These are phyloP conservation scores for pig (Sus scrofa) DNA, from an alignment of 2,113 vertebrate genomes.

Conservation along the genomic window DNA sequence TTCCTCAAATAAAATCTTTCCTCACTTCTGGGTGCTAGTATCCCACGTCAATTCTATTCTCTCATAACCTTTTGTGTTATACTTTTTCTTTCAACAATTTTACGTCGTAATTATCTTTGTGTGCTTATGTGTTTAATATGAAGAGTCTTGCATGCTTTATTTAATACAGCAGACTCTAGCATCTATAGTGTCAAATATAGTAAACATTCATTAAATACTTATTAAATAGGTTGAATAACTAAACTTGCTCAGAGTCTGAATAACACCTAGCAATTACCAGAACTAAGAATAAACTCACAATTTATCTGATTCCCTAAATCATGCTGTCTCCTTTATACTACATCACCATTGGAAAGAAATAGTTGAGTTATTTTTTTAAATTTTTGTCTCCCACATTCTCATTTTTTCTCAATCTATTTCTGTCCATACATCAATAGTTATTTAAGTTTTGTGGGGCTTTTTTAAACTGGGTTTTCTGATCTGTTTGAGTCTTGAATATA, in stretches of 20 bases:
- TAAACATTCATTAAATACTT: background rate
- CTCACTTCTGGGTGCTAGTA: background rate
- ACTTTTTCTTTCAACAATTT: background rate
- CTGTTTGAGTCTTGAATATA: background rate
- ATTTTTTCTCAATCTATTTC: conserved; percentile 25
- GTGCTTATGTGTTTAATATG: background rate
- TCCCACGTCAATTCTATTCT: background rate
- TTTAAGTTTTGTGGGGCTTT: background rate
- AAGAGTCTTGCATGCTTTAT: background rate
- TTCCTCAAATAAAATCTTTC: background rate
- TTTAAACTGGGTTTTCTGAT: background rate
- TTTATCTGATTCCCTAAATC: background rate
- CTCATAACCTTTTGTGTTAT: background rate
- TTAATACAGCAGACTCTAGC: background rate
- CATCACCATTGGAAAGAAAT: background rate
- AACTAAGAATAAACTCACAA: background rate
- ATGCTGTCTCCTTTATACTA: background rate
- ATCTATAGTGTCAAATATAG: background rate
- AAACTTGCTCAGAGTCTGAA: conserved; percentile 19
- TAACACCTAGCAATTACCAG: background rate
- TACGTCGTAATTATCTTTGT: background rate
- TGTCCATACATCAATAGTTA: background rate
- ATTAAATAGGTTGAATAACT: background rate
- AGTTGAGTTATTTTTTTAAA: background rate
- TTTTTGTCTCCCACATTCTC: background rate